Base-by-base conservation (phyloP, 2,113 vertebrate genomes). In the Nothoprocta perdicaria region DNA sequence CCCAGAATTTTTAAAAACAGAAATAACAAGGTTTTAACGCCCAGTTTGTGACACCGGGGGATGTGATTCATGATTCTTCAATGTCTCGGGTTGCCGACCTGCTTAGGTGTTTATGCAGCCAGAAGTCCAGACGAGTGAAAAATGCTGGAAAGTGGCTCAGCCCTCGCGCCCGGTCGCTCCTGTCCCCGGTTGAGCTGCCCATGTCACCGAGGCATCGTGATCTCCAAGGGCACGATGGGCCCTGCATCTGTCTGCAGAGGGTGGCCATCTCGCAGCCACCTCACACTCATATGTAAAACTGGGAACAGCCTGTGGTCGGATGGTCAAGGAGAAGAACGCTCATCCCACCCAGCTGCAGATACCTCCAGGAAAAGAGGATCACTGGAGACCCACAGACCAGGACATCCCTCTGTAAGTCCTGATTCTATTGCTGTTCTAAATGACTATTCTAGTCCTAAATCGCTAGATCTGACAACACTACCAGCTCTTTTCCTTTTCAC, bases 261-360 rank as follows among this genome's bases (percentile, higher is more conserved):
- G 5, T 2, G 4, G 45, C 26, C 38, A 14, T 33, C 29, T 38
- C 46, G 45, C 62, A 48, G 52, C 46, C 72, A 74, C 31, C 43
- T 17, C 40, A 40, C n/a, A 33, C 27, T 9, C 0, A 0, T 12
- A 11, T 21, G 22, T 48, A 22, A 48, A 9, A 23, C 31, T 0
- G 6, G 55, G 57, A 31, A 27, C 35, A 27, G 62, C 12, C 27
- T 6, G 0, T 14, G 40, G 67, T 31, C 19, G 52, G 31, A 12
- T 10, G 23, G 13, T 4, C 0, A 1, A 46, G 31, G 52, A 41
- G 46, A 57, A 76, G 15, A 68, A 29, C 4, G n/a, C 63, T n/a
- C 74, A 11, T 16, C 40, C 8, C 12, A 10, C 26, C 53, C 27
- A 26, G 10, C 43, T 68, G n/a, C 40, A 1, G 3, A 1, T n/a